Evolutionary conservation across 2,797 vertebrate species (phyloP).

Genomic region (Acanthopagrus latus): DNA sequence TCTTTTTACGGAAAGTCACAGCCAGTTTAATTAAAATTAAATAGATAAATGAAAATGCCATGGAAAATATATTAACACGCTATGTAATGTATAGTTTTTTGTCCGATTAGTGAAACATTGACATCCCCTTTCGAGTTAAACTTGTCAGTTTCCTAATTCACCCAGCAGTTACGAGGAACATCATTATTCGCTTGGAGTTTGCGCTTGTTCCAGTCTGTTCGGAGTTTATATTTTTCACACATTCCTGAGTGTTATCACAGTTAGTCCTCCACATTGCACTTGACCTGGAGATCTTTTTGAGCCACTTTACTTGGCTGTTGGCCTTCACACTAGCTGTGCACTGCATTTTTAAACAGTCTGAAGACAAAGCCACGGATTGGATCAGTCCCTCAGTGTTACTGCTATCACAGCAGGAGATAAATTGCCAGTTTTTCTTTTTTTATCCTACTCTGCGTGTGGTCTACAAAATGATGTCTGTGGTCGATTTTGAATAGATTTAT

Average conservation of each 20-base stretch:
- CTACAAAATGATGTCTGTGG: not conserved
- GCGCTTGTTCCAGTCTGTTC: not conserved
- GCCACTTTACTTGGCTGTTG: not conserved
- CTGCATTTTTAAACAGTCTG: not conserved
- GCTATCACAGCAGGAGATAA: constrained; percentile 4
- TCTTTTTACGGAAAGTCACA: no score
- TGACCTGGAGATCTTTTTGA: not conserved
- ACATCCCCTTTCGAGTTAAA: no score
- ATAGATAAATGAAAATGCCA: not conserved
- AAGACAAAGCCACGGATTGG: not conserved
- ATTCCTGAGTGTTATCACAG: not conserved
- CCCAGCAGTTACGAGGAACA: not conserved
- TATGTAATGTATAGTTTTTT: not conserved
- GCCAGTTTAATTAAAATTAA: not conserved
- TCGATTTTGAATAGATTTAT: constrained; percentile 4
- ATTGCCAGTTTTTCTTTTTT: not conserved
- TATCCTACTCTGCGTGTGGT: not conserved
- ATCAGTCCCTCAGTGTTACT: not conserved
- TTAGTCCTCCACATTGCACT: not conserved
- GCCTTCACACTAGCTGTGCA: not conserved
- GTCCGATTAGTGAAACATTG: not conserved
- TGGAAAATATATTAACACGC: not conserved
- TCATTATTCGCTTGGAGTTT: not conserved
- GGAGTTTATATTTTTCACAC: not conserved
- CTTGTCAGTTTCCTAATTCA: not conserved